phyloP scores from a whole-genome alignment of 2,113 vertebrate genomes.

The Rhadina sibilatrix region DNA sequence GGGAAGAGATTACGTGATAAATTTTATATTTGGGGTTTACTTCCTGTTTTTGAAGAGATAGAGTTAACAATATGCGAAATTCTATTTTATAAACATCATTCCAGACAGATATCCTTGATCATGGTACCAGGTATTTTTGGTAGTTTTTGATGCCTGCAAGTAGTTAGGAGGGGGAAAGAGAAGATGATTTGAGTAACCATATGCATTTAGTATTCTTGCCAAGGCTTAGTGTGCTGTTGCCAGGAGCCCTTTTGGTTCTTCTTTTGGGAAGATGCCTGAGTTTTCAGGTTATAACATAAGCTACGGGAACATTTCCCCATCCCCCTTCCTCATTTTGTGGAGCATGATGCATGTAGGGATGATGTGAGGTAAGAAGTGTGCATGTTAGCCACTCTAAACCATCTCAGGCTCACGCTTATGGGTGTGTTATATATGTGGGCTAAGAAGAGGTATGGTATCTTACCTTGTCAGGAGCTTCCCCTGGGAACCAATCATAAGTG shows the following conservation, averaged over 20 bases:
- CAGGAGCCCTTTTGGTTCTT: background rate
- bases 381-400: rapidly evolving
- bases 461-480: background rate
- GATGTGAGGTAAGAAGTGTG: background rate
- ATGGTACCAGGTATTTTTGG: background rate
- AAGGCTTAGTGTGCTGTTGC: background rate
- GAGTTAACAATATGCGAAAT: background rate
- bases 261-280: background rate
- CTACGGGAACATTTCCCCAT: background rate
- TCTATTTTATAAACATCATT: background rate
- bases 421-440: background rate
- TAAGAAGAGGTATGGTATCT: background rate
- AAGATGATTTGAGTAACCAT: background rate
- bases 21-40: background rate
- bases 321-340: background rate
- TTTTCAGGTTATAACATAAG: background rate
- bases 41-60: background rate
- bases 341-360: background rate
- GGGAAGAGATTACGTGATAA: background rate
- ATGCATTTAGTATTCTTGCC: background rate
- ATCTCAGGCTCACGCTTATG: background rate
- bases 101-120: background rate
- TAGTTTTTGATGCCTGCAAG: background rate
- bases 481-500: background rate
- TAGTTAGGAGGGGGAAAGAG: background rate